These are phyloP conservation scores for Hydriomena furcata DNA, from an alignment of 2,888 invertebrate species.

Conservation along the genomic window DNA sequence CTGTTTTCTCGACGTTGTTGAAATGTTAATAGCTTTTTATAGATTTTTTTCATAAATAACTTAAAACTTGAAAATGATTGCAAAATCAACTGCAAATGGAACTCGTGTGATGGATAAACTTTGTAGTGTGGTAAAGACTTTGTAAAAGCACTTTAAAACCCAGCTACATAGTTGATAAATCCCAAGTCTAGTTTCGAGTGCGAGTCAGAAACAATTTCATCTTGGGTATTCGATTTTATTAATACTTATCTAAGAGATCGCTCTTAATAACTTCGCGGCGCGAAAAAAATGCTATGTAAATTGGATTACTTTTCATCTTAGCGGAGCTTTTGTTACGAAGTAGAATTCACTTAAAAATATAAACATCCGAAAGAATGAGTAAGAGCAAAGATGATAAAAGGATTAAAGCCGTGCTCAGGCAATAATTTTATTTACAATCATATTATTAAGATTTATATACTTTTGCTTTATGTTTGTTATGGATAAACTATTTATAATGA, in stretches of 20 bases:
- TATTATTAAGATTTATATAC: no score
- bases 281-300: slow-evolving; percentile 1
- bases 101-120: neutral
- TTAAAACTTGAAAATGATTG: neutral
- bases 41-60: neutral
- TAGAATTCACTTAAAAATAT: slow-evolving; percentile 13
- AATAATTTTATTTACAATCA: no score
- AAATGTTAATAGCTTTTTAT: slow-evolving; percentile 26
- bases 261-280: no score
- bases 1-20: slow-evolving; percentile 18
- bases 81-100: neutral
- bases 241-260: no score
- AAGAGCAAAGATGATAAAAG: slow-evolving; percentile 9
- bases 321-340: slow-evolving; percentile 10
- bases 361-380: slow-evolving; percentile 17
- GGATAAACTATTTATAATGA: no score
- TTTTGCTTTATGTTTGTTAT: no score
- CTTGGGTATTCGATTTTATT: no score
- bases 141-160: neutral
- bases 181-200: neutral
- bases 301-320: slow-evolving; percentile 13
- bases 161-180: slow-evolving; percentile 8
- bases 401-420: slow-evolving; percentile 3
- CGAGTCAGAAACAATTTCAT: no score
- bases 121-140: neutral